Base-by-base conservation (phyloP, 1,140 invertebrate genomes). In the Atta colombica region DNA sequence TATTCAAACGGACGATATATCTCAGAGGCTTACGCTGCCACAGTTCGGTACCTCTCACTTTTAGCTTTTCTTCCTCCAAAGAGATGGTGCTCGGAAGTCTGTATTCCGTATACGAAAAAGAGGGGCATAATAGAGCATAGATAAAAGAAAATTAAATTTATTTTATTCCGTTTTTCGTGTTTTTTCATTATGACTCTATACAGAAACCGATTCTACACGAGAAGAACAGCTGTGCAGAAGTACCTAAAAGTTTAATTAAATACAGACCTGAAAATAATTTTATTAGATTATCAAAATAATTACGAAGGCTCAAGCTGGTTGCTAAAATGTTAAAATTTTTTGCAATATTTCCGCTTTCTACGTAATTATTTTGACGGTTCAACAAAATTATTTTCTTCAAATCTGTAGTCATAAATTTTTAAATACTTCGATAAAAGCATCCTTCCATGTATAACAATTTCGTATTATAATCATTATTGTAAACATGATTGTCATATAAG, bases 1-100 rank as follows among this genome's bases (percentile, higher is more conserved):
- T 94, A 94, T 94, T 95, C 93, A 94, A 94, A 93, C 92, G 89
- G 90, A 92, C 93, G 75, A 94, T 94, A 94, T 94, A 94, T 94
- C 93, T 94, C 85, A 61, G 81, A 78, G 91, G 94, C 94, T 94
- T 94, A 94, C 87, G 68, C 51, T 93, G 94, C 91, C 92, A 94
- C 93, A 93, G 92, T 61, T 88, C 75, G 77, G 77, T 86, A 78
- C 77, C 75, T 89, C 88, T 72, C 66, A 77, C 86, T 91, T 80
- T 82, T 87, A 84, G 63, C 80, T 75, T 84, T 75, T 84, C 80
- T 84, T 84, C 80, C 45, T 84, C 60, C 80, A 10, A 84, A 60
- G 69, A 75, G 80, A 72, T 14, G 80, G 69, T 61, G 39, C 69
- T 75, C 55, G 69, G 75, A 61, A 74, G 58, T 49, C 53, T 61